Evolutionary conservation across 2,113 vertebrate species (phyloP).

Genomic region (Hystrix cristata): DNA sequence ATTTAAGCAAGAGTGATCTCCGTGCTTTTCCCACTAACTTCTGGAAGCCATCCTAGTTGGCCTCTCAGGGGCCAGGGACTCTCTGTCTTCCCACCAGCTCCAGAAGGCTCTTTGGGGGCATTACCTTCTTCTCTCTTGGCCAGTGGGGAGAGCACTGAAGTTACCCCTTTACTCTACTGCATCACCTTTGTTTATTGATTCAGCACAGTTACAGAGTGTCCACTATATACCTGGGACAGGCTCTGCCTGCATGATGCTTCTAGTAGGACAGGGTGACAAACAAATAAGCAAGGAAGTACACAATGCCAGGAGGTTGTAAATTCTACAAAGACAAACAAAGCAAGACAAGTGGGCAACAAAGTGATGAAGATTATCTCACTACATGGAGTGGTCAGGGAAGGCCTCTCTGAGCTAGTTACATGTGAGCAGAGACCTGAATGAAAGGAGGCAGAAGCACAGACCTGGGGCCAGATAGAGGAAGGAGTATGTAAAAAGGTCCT

Average conservation of each 20-base stretch:
- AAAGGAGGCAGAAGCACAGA: not conserved
- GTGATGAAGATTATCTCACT: not conserved
- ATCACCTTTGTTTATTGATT: not conserved
- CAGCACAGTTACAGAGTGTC: not conserved
- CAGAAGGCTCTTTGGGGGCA: too few species aligned
- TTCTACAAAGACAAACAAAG: slow-evolving; percentile 5
- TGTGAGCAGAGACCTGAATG: not conserved
- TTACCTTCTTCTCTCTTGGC: not conserved
- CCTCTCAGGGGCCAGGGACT: not conserved
- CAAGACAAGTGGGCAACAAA: not conserved
- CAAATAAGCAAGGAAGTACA: not conserved
- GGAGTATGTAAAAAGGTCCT: not conserved
- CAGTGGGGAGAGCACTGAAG: not conserved
- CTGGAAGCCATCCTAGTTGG: not conserved
- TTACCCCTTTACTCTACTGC: not conserved
- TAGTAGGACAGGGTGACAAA: not conserved
- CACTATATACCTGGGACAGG: not conserved
- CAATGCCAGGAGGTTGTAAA: not conserved
- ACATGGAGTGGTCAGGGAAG: not conserved
- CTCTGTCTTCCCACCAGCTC: not conserved
- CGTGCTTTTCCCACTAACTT: not conserved
- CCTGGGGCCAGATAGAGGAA: not conserved
- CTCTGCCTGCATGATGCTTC: not conserved
- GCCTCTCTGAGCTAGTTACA: not conserved
- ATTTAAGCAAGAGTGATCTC: not conserved